These are phyloP conservation scores for Arrhopalites spinosus DNA, from an alignment of 2,888 invertebrate genomes.

Conservation along the genomic window DNA sequence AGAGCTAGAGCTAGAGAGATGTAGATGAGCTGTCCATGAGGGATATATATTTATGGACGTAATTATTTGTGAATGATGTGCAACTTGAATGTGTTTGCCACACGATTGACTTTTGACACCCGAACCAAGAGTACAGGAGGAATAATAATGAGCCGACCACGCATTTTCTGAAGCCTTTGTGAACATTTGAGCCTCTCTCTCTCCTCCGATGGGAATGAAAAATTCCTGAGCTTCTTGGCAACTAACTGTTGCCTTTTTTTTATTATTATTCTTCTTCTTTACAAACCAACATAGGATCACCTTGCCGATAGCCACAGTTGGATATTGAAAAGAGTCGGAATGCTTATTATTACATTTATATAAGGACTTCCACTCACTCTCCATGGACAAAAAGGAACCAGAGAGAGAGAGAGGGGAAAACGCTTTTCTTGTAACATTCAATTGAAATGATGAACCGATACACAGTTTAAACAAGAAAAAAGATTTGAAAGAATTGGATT, in stretches of 20 bases:
- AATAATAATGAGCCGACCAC: constrained; percentile 13
- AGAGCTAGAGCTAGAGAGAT: background rate
- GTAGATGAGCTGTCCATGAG: background rate
- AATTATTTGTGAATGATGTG: constrained; percentile 25
- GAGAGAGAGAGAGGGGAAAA: background rate
- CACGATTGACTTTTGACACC: constrained; percentile 32
- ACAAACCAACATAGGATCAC: constrained; percentile 11
- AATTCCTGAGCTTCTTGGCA: constrained; percentile 1
- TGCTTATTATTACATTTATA: background rate
- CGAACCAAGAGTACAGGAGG: background rate
- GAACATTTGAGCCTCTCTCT: background rate
- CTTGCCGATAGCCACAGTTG: constrained; percentile 31
- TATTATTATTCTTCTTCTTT: no score
- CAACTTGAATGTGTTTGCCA: constrained; percentile 25
- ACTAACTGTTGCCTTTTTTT: constrained; percentile 20
- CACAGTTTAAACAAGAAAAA: background rate
- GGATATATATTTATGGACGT: constrained; percentile 14
- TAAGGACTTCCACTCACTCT: background rate
- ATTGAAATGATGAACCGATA: background rate
- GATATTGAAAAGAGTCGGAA: constrained; percentile 4
- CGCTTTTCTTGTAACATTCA: background rate
- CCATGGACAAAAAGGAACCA: background rate
- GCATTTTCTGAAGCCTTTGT: constrained; percentile 3
- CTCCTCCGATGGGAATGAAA: background rate
- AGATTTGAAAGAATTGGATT: background rate